These are phyloP conservation scores for Diadegma fenestrale DNA, from an alignment of 2,888 invertebrate species.

Conservation along the genomic window DNA sequence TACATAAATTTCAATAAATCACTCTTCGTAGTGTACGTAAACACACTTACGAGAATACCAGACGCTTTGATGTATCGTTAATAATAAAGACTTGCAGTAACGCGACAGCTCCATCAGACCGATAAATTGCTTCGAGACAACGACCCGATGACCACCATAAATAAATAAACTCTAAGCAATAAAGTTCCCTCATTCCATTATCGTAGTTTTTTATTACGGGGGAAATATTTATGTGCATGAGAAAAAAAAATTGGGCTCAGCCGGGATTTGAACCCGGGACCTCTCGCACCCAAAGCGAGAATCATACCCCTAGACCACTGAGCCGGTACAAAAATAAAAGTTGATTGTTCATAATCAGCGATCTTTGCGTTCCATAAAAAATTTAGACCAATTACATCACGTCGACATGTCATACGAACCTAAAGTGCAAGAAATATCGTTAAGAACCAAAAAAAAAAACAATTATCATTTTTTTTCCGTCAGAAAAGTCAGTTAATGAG, in stretches of 20 bases:
- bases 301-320: slow-evolving; percentile 86
- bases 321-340: slow-evolving; percentile 24
- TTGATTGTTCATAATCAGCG: too few relatives aligned
- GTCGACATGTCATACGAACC: too few relatives aligned
- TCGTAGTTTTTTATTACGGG: background rate
- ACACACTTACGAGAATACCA: background rate
- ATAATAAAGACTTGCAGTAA: slow-evolving; percentile 8
- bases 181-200: background rate
- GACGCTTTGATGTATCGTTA: background rate
- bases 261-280: slow-evolving; percentile 87
- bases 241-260: slow-evolving; percentile 81
- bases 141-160: background rate
- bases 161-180: background rate
- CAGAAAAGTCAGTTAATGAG: background rate
- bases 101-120: background rate
- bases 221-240: background rate
- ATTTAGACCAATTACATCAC: too few relatives aligned
- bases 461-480: background rate
- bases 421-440: too few relatives aligned
- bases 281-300: slow-evolving; percentile 87
- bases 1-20: slow-evolving; percentile 65
- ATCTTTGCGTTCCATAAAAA: too few relatives aligned
- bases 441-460: background rate
- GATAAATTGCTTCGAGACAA: background rate
- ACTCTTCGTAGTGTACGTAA: background rate